Conservation (phyloP, 2,888 invertebrate genomes). For the Epinotia brunnichana region DNA sequence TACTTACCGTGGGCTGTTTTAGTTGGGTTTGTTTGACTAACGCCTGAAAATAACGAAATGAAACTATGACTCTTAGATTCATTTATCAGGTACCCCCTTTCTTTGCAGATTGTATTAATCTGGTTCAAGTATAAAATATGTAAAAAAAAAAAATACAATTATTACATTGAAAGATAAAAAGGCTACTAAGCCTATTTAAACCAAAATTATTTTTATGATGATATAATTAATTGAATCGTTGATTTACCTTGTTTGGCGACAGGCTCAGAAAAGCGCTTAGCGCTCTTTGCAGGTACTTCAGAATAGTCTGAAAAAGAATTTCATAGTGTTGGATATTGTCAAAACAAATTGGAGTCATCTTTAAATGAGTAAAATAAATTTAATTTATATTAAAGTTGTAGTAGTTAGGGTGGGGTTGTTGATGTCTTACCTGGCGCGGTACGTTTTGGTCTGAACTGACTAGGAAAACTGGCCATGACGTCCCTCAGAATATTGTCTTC, state of each 20-base stretch:
- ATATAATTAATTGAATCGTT: background rate
- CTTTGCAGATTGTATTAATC: background rate
- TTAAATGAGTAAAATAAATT: background rate
- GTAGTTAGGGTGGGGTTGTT: background rate
- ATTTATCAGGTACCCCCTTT: background rate
- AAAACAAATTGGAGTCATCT: background rate
- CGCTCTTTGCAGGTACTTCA: constrained; percentile 57
- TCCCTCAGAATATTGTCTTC: constrained; percentile 66
- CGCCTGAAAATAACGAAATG: constrained; percentile 50
- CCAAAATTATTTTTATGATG: too few species aligned
- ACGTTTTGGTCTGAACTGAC: constrained; percentile 61
- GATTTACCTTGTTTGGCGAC: constrained; percentile 54
- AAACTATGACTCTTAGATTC: constrained; percentile 14
- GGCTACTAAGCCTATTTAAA: background rate
- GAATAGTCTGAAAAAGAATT: constrained; percentile 60
- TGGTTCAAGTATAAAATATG: background rate
- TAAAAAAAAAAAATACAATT: background rate
- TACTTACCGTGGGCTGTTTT: constrained; percentile 50
- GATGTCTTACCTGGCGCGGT: constrained; percentile 65
- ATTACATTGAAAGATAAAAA: background rate
- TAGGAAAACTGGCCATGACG: constrained; percentile 62
- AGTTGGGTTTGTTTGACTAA: constrained; percentile 46
- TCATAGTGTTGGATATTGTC: constrained; percentile 22
- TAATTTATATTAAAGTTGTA: background rate
- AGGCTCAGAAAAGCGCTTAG: constrained; percentile 50